Percentiles rank a stretch among this genome's conserved stretches.
Conservation (phyloP, 2,113 vertebrate species). For the Holacanthus passer region DNA sequence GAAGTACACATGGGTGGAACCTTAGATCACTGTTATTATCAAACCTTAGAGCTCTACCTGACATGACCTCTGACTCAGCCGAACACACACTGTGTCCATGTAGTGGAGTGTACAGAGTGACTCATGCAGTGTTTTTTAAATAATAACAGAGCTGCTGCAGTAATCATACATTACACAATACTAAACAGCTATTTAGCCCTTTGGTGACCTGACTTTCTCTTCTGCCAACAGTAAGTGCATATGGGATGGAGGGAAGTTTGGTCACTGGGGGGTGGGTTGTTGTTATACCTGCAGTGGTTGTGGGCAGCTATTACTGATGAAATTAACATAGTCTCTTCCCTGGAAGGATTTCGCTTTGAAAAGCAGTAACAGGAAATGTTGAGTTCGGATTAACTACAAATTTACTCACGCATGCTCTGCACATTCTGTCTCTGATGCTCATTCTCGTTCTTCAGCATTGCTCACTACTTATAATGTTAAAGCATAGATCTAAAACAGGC, state of each 20-base stretch:
- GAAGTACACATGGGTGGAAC: slow-evolving; percentile 17
- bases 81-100: background rate
- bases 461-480: background rate
- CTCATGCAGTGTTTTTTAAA: slow-evolving; percentile 11
- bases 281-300: slow-evolving; percentile 11
- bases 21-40: slow-evolving; percentile 37
- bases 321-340: too few relatives aligned
- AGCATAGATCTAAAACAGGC: too few relatives aligned
- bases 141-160: slow-evolving; percentile 47
- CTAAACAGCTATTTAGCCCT: slow-evolving; percentile 17
- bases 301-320: background rate
- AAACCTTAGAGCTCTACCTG: slow-evolving; percentile 3
- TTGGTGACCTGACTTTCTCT: slow-evolving; percentile 21
- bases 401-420: background rate
- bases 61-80: slow-evolving; percentile 30
- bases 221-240: background rate
- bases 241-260: background rate
- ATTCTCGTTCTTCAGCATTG: background rate
- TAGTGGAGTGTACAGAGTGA: slow-evolving; percentile 4
- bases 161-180: slow-evolving; percentile 34
- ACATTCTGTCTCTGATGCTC: background rate
- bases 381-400: background rate
- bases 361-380: slow-evolving; percentile 18
- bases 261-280: background rate
- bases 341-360: slow-evolving; percentile 17